Base-by-base conservation (phyloP, 2,797 vertebrate species). In the Esox lucius region DNA sequence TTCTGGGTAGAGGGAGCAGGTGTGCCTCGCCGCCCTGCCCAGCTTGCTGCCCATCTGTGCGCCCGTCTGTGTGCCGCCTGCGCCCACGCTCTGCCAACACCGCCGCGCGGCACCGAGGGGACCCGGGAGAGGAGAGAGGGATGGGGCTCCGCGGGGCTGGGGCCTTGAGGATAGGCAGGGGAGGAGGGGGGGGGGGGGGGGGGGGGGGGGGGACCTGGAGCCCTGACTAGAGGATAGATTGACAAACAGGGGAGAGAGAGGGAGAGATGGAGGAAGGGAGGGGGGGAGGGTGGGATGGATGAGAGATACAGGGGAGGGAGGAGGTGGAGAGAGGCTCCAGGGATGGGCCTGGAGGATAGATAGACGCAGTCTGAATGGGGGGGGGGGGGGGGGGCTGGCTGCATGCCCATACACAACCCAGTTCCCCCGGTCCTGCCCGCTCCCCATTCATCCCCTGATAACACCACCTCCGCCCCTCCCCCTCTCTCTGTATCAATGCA, bases 41-140 rank as follows among this genome's bases (percentile, higher is more conserved):
- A 93, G 92, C 91, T 93, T 93, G 92, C 90, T 89, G 91, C 89
- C 92, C 92, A 93, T 93, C 92, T 93, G 92, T 91, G 92, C 88
- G 88, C 88, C 92, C 91, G 91, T 93, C 92, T 93, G 92, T 93
- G 92, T 88, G 90, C 92, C 91, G 91, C 90, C 91, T 93, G 92
- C 87, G 90, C 91, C 92, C 89, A 91, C 89, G 86, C 91, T 89
- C 87, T 93, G 91, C 92, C 92, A 93, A 90, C 89, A 91, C 86
- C 86, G 82, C 91, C 81, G 74, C 88, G 82, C 90, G 88, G 89
- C 78, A 74, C 89, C 83, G 85, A 89, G 87, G 89, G 89, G 89
- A 91, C 89, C 90, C 91, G 89, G 78, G 91, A 91, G 91, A 91
- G 87, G 80, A 68, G 22, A 22, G 68, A 69, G 4, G 66, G 35